Conservation (phyloP, 2,113 vertebrate species). For the Melospiza melodia region DNA sequence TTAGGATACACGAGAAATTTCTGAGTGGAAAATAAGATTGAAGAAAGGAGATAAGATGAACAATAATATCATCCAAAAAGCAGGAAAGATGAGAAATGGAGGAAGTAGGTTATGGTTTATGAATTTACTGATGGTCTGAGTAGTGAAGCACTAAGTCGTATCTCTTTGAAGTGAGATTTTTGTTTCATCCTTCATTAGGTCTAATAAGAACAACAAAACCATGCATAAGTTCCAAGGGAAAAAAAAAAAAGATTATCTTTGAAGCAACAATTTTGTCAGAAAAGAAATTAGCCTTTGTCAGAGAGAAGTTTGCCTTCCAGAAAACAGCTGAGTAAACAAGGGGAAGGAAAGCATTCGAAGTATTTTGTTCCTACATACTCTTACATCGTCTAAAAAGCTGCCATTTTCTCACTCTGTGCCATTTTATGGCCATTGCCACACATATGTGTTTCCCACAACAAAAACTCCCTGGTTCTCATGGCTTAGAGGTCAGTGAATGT, state of each 20-base stretch:
- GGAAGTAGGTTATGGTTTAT: background rate
- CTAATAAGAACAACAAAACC: background rate
- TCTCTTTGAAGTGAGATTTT: background rate
- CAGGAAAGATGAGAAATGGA: background rate
- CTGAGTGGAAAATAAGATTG: background rate
- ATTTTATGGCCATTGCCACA: rapidly evolving
- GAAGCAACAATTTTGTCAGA: background rate
- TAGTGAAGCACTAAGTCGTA: background rate
- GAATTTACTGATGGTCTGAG: background rate
- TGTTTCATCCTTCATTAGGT: background rate
- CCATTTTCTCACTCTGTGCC: background rate
- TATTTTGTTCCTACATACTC: background rate
- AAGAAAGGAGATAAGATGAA: background rate
- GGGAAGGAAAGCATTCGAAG: background rate
- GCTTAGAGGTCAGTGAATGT: background rate
- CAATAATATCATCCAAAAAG: background rate
- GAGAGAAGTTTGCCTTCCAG: background rate
- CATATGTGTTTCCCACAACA: background rate
- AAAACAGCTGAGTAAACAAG: background rate
- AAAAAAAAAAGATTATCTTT: background rate
- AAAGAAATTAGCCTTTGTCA: background rate
- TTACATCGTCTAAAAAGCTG: background rate
- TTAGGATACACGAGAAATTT: background rate
- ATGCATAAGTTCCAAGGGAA: background rate
- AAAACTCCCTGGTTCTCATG: rapidly evolving